phyloP scores from a whole-genome alignment of 2,888 invertebrate genomes.

The Hoplodrina blanda region DNA sequence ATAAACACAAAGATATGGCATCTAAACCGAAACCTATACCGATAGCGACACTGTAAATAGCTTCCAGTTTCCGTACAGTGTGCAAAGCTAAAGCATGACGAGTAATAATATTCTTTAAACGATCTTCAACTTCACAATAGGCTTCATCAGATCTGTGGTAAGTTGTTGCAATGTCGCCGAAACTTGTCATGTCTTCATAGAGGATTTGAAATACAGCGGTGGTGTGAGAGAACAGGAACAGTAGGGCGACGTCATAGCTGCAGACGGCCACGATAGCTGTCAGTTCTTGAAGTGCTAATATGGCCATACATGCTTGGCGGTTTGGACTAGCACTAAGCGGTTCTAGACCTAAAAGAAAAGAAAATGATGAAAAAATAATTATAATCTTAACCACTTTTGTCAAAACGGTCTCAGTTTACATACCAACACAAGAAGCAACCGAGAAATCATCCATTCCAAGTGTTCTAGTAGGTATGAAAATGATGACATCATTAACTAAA shows the following conservation, averaged over 20 bases:
- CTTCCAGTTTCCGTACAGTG: conserved; percentile 66
- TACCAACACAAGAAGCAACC: conserved; percentile 70
- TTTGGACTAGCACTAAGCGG: conserved; percentile 62
- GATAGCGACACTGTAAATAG: conserved; percentile 62
- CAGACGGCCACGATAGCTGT: conserved; percentile 58
- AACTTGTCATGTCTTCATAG: conserved; percentile 62
- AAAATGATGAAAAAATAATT: not conserved
- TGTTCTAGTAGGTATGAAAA: conserved; percentile 68
- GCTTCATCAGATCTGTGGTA: conserved; percentile 47
- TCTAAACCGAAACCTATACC: conserved; percentile 66
- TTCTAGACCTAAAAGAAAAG: conserved; percentile 60
- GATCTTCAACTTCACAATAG: conserved; percentile 39
- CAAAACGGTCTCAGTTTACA: conserved; percentile 9
- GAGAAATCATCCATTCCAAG: conserved; percentile 62
- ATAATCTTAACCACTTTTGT: not conserved
- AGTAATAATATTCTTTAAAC: conserved; percentile 57
- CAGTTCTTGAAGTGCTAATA: conserved; percentile 66
- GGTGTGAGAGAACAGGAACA: conserved; percentile 70
- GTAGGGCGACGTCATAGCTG: conserved; percentile 65
- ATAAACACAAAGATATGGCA: conserved; percentile 67
- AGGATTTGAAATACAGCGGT: conserved; percentile 67
- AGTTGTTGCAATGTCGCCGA: conserved; percentile 42
- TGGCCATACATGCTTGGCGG: conserved; percentile 64
- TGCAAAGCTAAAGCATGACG: conserved; percentile 65
- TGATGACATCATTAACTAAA: conserved; percentile 67